Evolutionary conservation across 1,140 invertebrate genomes (phyloP).

Genomic region (Tenebrio molitor): DNA sequence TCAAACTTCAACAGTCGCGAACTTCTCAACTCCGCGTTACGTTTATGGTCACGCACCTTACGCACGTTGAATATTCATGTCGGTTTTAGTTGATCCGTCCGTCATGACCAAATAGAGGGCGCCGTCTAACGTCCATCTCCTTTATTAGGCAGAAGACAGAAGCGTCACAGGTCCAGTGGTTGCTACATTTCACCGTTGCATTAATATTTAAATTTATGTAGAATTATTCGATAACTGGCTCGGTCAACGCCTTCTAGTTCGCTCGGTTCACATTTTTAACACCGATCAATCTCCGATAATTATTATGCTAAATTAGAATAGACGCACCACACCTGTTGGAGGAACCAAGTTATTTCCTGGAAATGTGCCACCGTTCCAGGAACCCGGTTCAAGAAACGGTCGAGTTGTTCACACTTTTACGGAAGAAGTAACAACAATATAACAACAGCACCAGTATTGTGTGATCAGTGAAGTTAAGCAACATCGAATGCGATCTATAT

Average conservation of each 20-base stretch:
- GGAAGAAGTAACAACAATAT: too few relatives aligned
- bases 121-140: not conserved
- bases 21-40: too few relatives aligned
- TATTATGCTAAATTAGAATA: slow-evolving; percentile 23
- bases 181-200: slow-evolving; percentile 41
- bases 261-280: slow-evolving; percentile 53
- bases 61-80: slow-evolving; percentile 5
- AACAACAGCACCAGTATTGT: too few relatives aligned
- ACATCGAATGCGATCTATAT: too few relatives aligned
- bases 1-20: too few relatives aligned
- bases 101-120: not conserved
- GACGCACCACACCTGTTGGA: not conserved
- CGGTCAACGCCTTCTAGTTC: slow-evolving; percentile 55
- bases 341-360: not conserved
- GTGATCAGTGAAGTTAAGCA: too few relatives aligned
- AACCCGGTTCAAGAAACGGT: not conserved
- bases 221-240: slow-evolving; percentile 58
- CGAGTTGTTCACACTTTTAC: too few relatives aligned
- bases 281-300: slow-evolving; percentile 45
- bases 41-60: too few relatives aligned
- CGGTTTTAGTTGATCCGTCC: not conserved
- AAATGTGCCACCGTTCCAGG: not conserved
- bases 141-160: slow-evolving; percentile 33
- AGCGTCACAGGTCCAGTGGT: slow-evolving; percentile 46
- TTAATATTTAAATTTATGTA: slow-evolving; percentile 58